Base-by-base conservation (phyloP, 2,797 vertebrate genomes). In the Phataginus tetradactyla region DNA sequence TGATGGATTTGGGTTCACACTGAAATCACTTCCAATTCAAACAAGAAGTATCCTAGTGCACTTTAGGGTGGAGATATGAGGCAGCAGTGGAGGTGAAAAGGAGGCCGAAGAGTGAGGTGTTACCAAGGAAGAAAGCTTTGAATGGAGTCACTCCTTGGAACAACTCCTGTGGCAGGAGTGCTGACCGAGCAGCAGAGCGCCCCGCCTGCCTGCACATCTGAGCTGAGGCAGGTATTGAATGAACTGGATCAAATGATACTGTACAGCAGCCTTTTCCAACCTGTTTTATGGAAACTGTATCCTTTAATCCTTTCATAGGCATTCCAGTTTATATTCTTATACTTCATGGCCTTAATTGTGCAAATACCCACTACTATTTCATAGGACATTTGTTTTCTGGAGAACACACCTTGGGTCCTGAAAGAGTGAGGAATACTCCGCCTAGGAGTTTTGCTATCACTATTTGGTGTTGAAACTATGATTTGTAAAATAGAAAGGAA, bases 401-500 rank as follows among this genome's bases (percentile, higher is more conserved):
- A 74, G 42, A 80, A 75, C 21, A 92, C 12, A 80, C 32, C 75
- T 92, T 86, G 51, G 42, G 42, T 63, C 9, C 42, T 55, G 51
- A 92, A 88, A 32, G 63, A 89, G 42, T 49, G 42, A 87, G 7
- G 34, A 59, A 75, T 39, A 59, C 17, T 10, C 29, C 49, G 3
- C 49, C 17, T 18, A 21, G 53, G 14, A 45, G 49, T 85, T 51
- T 89, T 61, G 57, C 51, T 80, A 7, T 89, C 25, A 45, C 15
- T 61, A 7, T 55, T 88, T 37, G 37, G 34, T 45, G 1, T 45
- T 49, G 74, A 49, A 45, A 55, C 15, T 74, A 51, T 29, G 57
- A 55, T 87, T 92, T 69, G 64, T 45, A 91, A 92, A 86, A 81
- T 25, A 81, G 42, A 64, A 85, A 77, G 74, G 42, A 80, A 80